Evolutionary conservation across 1,140 invertebrate species (phyloP).

Genomic region (Cecropterus lyciades): DNA sequence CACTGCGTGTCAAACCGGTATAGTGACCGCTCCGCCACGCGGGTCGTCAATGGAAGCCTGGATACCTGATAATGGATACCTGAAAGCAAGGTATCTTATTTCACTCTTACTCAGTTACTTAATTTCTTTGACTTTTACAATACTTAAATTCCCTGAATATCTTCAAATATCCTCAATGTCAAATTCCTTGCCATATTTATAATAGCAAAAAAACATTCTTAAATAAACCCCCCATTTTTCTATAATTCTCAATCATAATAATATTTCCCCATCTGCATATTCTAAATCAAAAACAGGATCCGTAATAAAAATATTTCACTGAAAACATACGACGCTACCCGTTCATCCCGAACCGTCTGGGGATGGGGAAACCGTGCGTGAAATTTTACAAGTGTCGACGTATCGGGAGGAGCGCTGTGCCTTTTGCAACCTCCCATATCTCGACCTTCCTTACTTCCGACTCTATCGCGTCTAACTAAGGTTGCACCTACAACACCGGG

Average conservation of each 20-base stretch:
- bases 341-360: conserved; percentile 35
- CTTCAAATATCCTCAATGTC: too few species aligned
- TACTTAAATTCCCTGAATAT: too few species aligned
- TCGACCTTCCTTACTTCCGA: not conserved
- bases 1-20: too few species aligned
- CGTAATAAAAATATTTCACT: conserved; percentile 20
- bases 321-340: conserved; percentile 17
- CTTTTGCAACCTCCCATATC: conserved; percentile 2
- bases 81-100: too few species aligned
- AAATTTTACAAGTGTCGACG: conserved; percentile 66
- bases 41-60: too few species aligned
- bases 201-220: too few species aligned
- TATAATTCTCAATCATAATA: conserved; percentile 2
- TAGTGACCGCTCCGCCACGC: too few species aligned
- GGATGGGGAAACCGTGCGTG: conserved; percentile 52
- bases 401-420: conserved; percentile 3
- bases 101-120: too few species aligned
- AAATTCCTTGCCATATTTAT: too few species aligned
- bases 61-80: too few species aligned
- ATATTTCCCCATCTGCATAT: conserved; percentile 3
- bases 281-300: conserved; percentile 15
- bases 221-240: not conserved
- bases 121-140: too few species aligned
- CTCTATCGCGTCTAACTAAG: not conserved
- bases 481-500: not conserved